phyloP scores from a whole-genome alignment of 2,113 vertebrate genomes.

The Gopherus flavomarginatus region DNA sequence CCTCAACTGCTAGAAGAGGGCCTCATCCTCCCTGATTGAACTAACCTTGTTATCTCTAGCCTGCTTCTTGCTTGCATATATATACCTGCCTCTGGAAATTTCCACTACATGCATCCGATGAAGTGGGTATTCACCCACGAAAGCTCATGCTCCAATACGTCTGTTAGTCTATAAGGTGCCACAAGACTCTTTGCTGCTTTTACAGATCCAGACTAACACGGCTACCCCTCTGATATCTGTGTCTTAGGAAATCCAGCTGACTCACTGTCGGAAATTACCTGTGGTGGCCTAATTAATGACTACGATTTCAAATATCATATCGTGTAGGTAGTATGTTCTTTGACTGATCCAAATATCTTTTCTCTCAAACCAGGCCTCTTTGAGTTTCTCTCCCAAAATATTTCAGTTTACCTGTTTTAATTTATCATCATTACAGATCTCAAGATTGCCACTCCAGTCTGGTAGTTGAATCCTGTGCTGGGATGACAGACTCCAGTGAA shows the following conservation, averaged over 20 bases:
- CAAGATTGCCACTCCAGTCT: not conserved
- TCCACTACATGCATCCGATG: no score
- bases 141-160: no score
- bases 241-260: not conserved
- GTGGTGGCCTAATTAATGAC: not conserved
- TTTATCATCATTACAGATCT: not conserved
- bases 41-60: no score
- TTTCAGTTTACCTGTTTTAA: not conserved
- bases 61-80: no score
- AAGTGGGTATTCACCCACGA: no score
- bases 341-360: not conserved
- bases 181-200: no score
- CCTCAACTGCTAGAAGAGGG: no score
- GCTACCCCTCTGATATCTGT: no score
- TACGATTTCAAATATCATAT: not conserved
- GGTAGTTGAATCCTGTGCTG: not conserved
- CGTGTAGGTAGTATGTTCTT: not conserved
- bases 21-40: no score
- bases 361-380: not conserved
- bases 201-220: no score
- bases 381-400: not conserved
- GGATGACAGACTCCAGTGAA: not conserved
- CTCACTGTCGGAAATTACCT: not conserved
- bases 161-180: no score
- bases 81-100: no score